phyloP scores from a whole-genome alignment of 2,888 invertebrate species.

The Podabrus alpinus region DNA sequence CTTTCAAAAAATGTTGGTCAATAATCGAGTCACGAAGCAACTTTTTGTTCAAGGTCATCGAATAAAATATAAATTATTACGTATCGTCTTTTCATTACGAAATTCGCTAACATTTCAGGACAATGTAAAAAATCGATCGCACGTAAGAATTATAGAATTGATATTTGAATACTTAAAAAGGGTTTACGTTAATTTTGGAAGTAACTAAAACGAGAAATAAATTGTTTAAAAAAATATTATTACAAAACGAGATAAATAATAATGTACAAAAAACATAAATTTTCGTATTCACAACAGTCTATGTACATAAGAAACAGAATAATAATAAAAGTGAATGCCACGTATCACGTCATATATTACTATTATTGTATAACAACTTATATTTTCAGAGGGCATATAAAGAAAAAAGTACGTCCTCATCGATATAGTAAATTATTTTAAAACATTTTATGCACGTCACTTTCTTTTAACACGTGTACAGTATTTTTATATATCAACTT shows the following conservation, averaged over 20 bases:
- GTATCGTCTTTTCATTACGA: background rate
- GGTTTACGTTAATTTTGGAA: background rate
- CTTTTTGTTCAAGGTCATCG: background rate
- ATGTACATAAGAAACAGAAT: background rate
- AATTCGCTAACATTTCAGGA: background rate
- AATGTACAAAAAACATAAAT: background rate
- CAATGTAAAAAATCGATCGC: background rate
- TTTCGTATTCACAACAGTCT: background rate
- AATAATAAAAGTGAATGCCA: background rate
- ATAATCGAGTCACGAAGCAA: background rate
- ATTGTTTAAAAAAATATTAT: background rate
- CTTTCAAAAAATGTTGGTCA: background rate
- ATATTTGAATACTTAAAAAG: background rate
- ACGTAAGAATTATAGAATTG: background rate
- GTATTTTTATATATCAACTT: background rate
- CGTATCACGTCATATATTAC: background rate
- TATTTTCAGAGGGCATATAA: background rate
- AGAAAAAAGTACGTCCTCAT: conserved; percentile 29
- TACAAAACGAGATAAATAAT: background rate
- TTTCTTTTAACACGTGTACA: background rate
- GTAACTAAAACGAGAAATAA: background rate
- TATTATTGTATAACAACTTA: background rate
- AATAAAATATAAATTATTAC: background rate
- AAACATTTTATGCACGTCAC: background rate
- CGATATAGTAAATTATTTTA: conserved; percentile 6